phyloP scores from a whole-genome alignment of 2,888 invertebrate species.

The Onchidella celtica region DNA sequence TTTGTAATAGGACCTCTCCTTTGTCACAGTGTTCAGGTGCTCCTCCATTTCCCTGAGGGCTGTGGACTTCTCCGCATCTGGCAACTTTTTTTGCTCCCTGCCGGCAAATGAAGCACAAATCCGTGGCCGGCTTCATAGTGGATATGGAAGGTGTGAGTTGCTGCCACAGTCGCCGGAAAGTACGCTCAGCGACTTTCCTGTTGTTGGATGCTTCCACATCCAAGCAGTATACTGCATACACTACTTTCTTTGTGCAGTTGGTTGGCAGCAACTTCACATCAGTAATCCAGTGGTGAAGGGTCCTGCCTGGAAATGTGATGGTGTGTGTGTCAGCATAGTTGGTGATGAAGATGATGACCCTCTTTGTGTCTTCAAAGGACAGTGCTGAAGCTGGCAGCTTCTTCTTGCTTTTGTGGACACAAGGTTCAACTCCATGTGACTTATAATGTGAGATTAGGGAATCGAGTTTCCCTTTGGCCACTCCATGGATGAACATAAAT shows the following conservation, averaged over 20 bases:
- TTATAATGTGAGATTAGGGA: neutral
- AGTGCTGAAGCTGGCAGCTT: constrained; percentile 3
- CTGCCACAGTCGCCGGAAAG: constrained; percentile 29
- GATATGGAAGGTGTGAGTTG: constrained; percentile 39
- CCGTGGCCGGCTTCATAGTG: constrained; percentile 45
- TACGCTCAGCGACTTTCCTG: neutral
- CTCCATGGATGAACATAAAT: neutral
- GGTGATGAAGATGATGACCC: constrained; percentile 38
- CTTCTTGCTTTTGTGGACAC: constrained; percentile 16
- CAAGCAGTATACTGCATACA: constrained; percentile 17
- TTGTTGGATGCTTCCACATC: too few species aligned
- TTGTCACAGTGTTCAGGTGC: constrained; percentile 27
- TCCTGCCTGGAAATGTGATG: constrained; percentile 46
- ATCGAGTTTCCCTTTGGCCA: neutral
- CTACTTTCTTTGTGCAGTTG: constrained; percentile 1
- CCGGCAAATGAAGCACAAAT: constrained; percentile 54
- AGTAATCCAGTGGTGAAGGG: neutral
- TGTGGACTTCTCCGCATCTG: constrained; percentile 20
- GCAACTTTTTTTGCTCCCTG: constrained; percentile 36
- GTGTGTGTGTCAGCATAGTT: constrained; percentile 50
- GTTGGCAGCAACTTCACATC: constrained; percentile 46
- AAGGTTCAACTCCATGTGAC: neutral
- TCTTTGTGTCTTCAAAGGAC: constrained; percentile 24
- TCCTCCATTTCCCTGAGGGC: constrained; percentile 6
- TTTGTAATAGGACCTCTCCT: neutral